phyloP scores from a whole-genome alignment of 2,797 vertebrate genomes.

The Ispidina picta region DNA sequence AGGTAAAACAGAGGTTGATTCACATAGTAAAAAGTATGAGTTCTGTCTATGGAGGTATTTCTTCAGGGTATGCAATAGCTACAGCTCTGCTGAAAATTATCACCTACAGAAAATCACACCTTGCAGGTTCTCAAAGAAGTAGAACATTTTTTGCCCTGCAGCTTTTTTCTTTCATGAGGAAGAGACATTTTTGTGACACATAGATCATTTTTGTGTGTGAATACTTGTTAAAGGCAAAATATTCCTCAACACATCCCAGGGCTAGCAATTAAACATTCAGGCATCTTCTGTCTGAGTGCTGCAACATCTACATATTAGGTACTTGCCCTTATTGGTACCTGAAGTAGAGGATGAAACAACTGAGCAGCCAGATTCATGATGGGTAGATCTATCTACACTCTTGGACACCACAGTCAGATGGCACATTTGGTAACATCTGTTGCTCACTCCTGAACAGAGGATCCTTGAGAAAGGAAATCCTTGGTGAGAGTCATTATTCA shows the following conservation, averaged over 20 bases:
- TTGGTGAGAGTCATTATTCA: neutral
- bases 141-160: neutral
- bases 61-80: neutral
- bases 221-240: neutral
- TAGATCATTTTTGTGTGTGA: neutral
- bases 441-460: neutral
- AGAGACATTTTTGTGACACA: neutral
- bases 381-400: neutral
- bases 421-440: neutral
- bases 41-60: neutral
- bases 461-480: neutral
- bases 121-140: neutral
- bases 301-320: neutral
- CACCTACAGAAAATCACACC: slow-evolving; percentile 4
- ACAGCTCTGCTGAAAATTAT: neutral
- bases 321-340: neutral
- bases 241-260: neutral
- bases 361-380: neutral
- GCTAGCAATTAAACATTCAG: neutral
- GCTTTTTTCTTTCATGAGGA: neutral
- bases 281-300: neutral
- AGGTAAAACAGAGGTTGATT: neutral
- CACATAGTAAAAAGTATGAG: neutral
- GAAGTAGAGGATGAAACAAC: neutral
- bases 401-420: neutral